Percentiles rank a stretch among this genome's conserved stretches.
phyloP scores from a whole-genome alignment of 2,797 vertebrate genomes.

The Eulemur rubriventer region DNA sequence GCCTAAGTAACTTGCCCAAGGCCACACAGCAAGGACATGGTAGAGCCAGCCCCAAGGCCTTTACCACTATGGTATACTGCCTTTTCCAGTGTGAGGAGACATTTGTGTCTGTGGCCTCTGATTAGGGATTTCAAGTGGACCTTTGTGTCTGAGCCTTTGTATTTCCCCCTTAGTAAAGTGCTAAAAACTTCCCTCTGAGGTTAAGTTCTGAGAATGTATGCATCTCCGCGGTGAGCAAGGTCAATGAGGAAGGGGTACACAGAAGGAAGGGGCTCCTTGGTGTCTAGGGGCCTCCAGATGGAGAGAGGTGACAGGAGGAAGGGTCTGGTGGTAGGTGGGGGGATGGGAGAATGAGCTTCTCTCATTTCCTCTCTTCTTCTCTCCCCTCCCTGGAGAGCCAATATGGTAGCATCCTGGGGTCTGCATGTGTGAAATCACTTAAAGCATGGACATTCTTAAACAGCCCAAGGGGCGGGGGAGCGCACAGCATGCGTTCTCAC shows the following conservation, averaged over 20 bases:
- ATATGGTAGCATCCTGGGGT: neutral
- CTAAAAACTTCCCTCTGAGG: neutral
- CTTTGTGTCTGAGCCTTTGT: neutral
- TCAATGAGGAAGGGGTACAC: too few species aligned
- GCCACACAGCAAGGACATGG: neutral
- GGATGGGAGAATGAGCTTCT: neutral
- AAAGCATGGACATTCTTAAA: neutral
- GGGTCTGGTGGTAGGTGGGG: neutral
- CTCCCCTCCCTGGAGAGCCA: neutral
- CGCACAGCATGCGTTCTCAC: neutral
- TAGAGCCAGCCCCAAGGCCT: accelerated
- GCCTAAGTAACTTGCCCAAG: neutral
- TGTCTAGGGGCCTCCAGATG: neutral
- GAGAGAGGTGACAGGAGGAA: neutral
- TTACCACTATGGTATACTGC: accelerated
- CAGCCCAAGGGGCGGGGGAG: neutral
- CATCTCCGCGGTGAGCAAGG: neutral
- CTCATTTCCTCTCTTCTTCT: neutral
- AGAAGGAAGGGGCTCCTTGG: neutral
- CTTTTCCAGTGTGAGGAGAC: neutral
- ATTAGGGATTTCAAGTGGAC: neutral
- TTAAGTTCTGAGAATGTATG: neutral
- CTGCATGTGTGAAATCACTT: neutral
- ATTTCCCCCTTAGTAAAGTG: neutral
- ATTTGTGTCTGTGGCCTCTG: neutral